phyloP scores from a whole-genome alignment of 2,888 invertebrate genomes.

The Charanyca ferruginea region DNA sequence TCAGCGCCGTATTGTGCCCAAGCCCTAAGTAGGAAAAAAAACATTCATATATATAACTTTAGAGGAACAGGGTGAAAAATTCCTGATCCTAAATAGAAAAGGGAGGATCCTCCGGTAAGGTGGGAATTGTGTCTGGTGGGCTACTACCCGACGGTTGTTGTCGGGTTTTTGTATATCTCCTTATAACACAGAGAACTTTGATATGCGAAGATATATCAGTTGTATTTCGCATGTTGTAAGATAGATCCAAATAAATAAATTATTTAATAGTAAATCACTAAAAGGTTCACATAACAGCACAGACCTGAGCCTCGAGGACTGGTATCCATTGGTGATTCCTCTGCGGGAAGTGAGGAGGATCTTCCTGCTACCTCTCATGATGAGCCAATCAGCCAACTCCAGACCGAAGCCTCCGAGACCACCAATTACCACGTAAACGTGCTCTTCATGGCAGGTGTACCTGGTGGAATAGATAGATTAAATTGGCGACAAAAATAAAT shows the following conservation, averaged over 20 bases:
- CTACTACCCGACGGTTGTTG: too few relatives aligned
- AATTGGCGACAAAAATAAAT: not conserved
- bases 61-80: too few relatives aligned
- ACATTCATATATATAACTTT: too few relatives aligned
- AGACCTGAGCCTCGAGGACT: conserved; percentile 94
- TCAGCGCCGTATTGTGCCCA: conserved; percentile 94
- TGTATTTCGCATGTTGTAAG: too few relatives aligned
- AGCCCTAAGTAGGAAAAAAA: conserved; percentile 78
- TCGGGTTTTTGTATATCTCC: too few relatives aligned
- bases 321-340: conserved; percentile 96
- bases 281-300: not conserved
- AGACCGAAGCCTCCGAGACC: conserved; percentile 98
- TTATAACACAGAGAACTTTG: too few relatives aligned
- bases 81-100: too few relatives aligned
- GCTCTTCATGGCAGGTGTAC: conserved; percentile 87
- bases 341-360: conserved; percentile 95
- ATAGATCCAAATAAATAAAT: too few relatives aligned
- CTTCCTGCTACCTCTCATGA: conserved; percentile 95
- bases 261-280: too few relatives aligned
- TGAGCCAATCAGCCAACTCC: conserved; percentile 96
- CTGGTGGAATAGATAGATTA: conserved; percentile 66
- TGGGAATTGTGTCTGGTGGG: too few relatives aligned
- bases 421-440: conserved; percentile 92
- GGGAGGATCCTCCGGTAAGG: too few relatives aligned
- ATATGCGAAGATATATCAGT: too few relatives aligned